These are phyloP conservation scores for Petrophora chlorosata DNA, from an alignment of 2,888 invertebrate genomes.

Conservation along the genomic window DNA sequence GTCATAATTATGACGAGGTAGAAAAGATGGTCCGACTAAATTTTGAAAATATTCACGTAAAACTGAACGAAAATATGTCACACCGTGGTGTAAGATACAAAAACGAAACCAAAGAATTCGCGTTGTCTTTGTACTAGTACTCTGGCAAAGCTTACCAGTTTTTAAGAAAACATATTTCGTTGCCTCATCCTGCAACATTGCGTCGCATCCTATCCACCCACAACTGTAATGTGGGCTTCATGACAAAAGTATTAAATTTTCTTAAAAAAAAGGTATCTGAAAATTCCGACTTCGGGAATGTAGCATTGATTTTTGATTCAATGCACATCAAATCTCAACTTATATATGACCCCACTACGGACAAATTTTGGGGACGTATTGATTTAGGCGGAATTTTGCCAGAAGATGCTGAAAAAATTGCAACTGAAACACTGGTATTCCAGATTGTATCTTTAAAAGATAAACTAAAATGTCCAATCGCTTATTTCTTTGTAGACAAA, in stretches of 20 bases:
- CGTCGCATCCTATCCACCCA: not conserved
- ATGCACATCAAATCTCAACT: not conserved
- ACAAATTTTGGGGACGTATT: not conserved
- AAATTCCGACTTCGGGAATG: no score
- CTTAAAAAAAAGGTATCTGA: not conserved
- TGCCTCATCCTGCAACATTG: not conserved
- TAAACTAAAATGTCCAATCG: not conserved
- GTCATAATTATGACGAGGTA: no score
- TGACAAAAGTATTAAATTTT: not conserved
- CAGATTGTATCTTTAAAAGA: conserved; percentile 6
- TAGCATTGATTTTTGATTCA: not conserved
- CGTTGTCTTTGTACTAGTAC: not conserved
- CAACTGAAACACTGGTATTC: not conserved
- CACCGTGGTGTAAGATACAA: no score
- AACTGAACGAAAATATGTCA: no score
- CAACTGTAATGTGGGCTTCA: not conserved
- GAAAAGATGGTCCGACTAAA: no score
- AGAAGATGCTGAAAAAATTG: not conserved
- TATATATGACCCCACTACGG: not conserved
- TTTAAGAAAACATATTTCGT: not conserved
- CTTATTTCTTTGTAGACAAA: not conserved
- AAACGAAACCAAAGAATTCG: not conserved
- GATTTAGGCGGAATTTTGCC: not conserved
- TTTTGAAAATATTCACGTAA: no score
- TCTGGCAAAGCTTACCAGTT: not conserved